Conservation (phyloP, 2,797 vertebrate species). For the Cacajao melanocephalus region DNA sequence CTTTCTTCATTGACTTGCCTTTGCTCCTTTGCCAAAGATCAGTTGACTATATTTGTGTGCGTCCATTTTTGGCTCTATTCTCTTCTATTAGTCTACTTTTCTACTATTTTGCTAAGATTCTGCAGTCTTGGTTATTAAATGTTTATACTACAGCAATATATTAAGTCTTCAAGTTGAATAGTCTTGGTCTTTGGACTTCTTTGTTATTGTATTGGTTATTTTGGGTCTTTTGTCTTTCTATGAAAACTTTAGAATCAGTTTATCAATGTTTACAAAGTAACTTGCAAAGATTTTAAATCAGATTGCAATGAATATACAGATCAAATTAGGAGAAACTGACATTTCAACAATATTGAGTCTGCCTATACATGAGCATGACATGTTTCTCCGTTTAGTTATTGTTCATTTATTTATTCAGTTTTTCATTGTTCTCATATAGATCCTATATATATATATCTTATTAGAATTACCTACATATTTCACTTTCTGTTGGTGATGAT, state of each 20-base stretch:
- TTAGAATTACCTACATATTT: not conserved
- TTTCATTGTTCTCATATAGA: not conserved
- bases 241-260: not conserved
- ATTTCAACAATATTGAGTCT: not conserved
- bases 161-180: not conserved
- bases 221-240: not conserved
- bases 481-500: not conserved
- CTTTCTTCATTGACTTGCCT: not conserved
- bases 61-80: not conserved
- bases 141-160: not conserved
- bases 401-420: not conserved
- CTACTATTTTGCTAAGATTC: not conserved
- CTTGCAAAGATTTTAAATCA: not conserved
- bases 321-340: not conserved
- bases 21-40: not conserved
- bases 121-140: not conserved
- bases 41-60: not conserved
- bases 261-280: not conserved
- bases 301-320: not conserved
- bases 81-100: not conserved
- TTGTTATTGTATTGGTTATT: not conserved
- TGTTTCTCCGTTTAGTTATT: not conserved
- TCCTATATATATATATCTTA: not conserved
- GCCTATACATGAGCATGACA: not conserved
- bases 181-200: not conserved